Conservation (phyloP, 2,113 vertebrate species). For the Columba janthina region DNA sequence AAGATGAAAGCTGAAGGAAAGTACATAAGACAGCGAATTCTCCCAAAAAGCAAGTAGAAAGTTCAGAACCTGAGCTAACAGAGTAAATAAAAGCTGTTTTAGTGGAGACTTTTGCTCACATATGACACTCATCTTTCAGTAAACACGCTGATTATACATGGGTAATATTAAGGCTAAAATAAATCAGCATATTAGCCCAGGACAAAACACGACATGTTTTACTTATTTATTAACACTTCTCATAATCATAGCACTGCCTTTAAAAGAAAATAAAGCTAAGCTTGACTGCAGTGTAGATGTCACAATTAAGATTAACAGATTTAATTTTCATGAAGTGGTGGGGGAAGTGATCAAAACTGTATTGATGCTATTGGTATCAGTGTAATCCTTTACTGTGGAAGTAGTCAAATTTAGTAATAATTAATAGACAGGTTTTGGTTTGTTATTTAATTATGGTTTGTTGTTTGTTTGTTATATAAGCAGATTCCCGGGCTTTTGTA, state of each 20-base stretch:
- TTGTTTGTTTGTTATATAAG: background rate
- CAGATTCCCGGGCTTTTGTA: background rate
- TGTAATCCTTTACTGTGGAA: background rate
- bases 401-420: background rate
- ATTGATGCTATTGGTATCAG: background rate
- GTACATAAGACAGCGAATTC: constrained; percentile 16
- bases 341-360: background rate
- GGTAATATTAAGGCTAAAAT: background rate
- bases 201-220: background rate
- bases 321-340: background rate
- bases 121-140: background rate
- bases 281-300: background rate
- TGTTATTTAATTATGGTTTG: too few relatives aligned
- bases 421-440: background rate
- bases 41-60: constrained; percentile 36
- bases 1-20: constrained; percentile 52
- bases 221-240: background rate
- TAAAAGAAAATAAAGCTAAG: background rate
- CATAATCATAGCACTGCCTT: background rate
- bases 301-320: background rate
- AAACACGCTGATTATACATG: background rate
- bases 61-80: constrained; percentile 43
- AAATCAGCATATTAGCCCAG: background rate
- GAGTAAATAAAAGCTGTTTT: background rate
- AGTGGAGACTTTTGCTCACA: background rate